These are phyloP conservation scores for Coecobrya sp. DNA, from an alignment of 2,888 invertebrate species.

Conservation along the genomic window DNA sequence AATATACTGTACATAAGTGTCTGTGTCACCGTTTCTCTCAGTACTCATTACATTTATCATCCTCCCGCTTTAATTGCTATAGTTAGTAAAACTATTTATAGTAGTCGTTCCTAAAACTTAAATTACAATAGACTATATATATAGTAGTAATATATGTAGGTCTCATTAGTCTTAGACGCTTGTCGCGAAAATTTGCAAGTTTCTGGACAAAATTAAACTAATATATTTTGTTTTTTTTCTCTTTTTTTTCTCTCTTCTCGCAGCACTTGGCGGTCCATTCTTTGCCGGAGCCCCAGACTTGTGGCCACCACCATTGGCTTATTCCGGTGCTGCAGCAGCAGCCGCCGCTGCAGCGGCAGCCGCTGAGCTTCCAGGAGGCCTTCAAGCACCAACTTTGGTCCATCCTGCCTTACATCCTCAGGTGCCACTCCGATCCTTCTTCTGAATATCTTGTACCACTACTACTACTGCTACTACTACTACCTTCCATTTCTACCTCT, in stretches of 20 bases:
- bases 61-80: background rate
- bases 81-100: background rate
- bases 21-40: conserved; percentile 34
- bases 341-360: conserved; percentile 88
- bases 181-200: conserved; percentile 10
- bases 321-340: conserved; percentile 91
- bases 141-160: conserved; percentile 37
- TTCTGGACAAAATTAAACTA: conserved; percentile 7
- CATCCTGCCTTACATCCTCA: conserved; percentile 98
- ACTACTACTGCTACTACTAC: conserved; percentile 88
- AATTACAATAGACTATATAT: background rate
- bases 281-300: conserved; percentile 93
- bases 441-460: conserved; percentile 90
- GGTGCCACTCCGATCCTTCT: conserved; percentile 98
- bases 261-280: conserved; percentile 85
- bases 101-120: background rate
- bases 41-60: conserved; percentile 22
- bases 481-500: conserved; percentile 79
- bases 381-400: conserved; percentile 96
- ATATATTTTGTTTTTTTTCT: conserved; percentile 43
- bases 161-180: too few relatives aligned
- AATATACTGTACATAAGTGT: conserved; percentile 39
- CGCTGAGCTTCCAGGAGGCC: conserved; percentile 93
- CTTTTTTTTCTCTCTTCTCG: conserved; percentile 14
- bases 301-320: conserved; percentile 96